Evolutionary conservation across 2,888 invertebrate species (phyloP).

Genomic region (Onchidella celtica): DNA sequence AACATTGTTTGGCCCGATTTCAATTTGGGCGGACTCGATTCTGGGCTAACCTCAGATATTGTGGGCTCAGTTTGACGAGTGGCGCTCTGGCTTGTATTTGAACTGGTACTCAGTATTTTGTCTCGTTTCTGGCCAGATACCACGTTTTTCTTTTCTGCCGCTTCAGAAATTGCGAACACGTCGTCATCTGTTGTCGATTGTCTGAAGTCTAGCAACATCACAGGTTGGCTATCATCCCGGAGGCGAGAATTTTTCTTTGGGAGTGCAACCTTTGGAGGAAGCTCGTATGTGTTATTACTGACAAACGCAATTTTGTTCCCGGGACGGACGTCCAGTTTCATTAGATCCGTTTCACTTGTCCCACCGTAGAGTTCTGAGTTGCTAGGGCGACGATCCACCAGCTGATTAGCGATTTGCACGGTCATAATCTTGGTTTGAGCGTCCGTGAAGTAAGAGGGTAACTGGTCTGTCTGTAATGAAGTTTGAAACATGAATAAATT

Average conservation of each 20-base stretch:
- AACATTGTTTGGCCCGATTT: no score
- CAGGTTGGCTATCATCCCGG: neutral
- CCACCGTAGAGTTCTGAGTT: conserved; percentile 1
- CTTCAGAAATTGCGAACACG: neutral
- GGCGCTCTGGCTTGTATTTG: no score
- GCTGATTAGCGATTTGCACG: neutral
- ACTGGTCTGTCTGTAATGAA: no score
- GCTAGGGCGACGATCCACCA: neutral
- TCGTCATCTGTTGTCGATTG: neutral
- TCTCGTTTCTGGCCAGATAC: neutral
- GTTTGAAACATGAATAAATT: no score
- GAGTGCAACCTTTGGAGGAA: neutral
- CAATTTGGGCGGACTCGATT: no score
- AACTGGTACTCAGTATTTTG: no score
- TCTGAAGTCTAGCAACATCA: neutral
- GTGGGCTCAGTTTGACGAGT: no score
- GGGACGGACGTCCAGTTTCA: neutral
- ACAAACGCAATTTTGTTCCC: no score
- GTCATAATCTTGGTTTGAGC: neutral
- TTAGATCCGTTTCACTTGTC: neutral
- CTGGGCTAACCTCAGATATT: no score
- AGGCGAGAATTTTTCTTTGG: neutral
- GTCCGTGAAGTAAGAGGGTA: neutral
- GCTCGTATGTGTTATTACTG: neutral
- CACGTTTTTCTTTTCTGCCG: neutral